Conservation (phyloP, 1,140 invertebrate species). For the Zaprionus ghesquierei region DNA sequence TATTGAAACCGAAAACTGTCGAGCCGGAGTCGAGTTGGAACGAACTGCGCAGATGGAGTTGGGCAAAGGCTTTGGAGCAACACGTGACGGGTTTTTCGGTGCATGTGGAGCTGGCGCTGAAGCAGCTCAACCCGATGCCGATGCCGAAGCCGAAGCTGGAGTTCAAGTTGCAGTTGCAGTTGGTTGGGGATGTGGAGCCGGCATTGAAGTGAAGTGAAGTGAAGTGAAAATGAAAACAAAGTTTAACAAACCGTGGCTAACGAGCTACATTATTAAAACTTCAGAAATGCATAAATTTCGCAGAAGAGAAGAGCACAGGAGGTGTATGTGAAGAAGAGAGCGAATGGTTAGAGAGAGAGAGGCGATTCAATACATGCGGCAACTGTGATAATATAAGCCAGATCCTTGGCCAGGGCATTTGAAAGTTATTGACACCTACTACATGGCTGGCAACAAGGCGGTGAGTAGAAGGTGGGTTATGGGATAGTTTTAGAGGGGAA, state of each 20-base stretch:
- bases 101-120: constrained; percentile 30
- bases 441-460: constrained; percentile 17
- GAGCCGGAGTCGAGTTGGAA: constrained; percentile 35
- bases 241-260: constrained; percentile 81
- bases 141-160: constrained; percentile 27
- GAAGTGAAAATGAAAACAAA: constrained; percentile 81
- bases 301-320: constrained; percentile 12
- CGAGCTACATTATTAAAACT: constrained; percentile 81
- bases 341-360: neutral
- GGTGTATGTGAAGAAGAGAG: neutral
- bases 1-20: constrained; percentile 76
- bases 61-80: constrained; percentile 12
- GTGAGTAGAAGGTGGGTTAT: too few species aligned
- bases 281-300: constrained; percentile 79
- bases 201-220: constrained; percentile 73
- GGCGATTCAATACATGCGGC: constrained; percentile 7
- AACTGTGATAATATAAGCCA: constrained; percentile 54
- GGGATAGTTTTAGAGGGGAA: too few species aligned
- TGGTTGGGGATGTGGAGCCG: neutral
- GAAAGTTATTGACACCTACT: constrained; percentile 79
- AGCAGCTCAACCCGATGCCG: too few species aligned
- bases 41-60: neutral
- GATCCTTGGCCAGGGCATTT: constrained; percentile 66
- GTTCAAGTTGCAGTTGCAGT: neutral
- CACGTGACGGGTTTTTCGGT: constrained; percentile 42